A percentile compares a stretch with the other conserved stretches of the same genome.
Conservation (phyloP, 2,797 vertebrate genomes). For the Spheniscus humboldti region DNA sequence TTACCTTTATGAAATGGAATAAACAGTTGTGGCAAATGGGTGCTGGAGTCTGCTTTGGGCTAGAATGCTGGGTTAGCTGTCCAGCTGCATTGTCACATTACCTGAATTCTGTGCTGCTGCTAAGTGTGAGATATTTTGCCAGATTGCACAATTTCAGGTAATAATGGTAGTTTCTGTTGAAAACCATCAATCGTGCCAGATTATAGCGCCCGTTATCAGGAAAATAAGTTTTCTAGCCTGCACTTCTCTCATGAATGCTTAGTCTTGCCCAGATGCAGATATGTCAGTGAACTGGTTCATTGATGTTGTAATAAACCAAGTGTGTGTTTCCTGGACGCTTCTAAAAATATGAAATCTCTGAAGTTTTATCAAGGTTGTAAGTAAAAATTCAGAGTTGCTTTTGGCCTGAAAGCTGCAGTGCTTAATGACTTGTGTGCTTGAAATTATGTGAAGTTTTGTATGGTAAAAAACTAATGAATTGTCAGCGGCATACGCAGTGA, state of each 20-base stretch:
- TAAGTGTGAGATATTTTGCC: background rate
- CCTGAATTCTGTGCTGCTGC: background rate
- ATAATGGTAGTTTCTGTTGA: background rate
- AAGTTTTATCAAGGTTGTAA: background rate
- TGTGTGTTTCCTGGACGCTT: background rate
- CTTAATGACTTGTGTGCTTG: background rate
- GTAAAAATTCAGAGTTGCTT: background rate
- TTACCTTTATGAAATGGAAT: background rate
- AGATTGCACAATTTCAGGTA: background rate
- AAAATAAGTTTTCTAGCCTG: background rate
- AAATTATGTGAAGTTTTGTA: background rate
- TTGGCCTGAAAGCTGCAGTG: background rate
- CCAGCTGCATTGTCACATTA: background rate
- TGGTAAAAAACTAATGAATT: background rate
- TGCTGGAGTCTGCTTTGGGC: background rate
- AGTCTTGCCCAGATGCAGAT: background rate
- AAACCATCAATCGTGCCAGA: background rate
- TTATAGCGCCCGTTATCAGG: background rate
- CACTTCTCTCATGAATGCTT: background rate
- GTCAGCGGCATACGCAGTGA: background rate
- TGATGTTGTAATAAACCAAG: background rate
- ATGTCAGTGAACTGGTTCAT: background rate
- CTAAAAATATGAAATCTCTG: background rate
- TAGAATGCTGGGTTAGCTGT: background rate
- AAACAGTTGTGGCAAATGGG: background rate